Percentiles rank a stretch among this genome's conserved stretches.
These are phyloP conservation scores for Pteruthius melanotis DNA, from an alignment of 2,113 vertebrate species.

Conservation along the genomic window DNA sequence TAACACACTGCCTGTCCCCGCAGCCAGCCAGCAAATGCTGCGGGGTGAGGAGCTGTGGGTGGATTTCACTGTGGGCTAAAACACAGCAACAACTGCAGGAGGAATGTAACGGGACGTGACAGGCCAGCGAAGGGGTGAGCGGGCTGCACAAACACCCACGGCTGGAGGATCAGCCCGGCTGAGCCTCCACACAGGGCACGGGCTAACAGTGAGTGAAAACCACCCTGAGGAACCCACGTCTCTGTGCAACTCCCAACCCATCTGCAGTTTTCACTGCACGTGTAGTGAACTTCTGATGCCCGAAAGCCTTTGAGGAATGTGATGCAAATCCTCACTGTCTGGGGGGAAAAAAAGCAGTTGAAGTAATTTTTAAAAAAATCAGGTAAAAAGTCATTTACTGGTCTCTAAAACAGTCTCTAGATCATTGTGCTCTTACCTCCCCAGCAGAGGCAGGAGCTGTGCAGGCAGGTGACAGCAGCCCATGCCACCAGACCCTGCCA, in stretches of 20 bases:
- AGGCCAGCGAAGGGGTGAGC: background rate
- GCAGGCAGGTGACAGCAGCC: background rate
- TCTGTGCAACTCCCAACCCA: background rate
- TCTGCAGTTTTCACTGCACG: rapidly evolving
- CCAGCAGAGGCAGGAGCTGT: background rate
- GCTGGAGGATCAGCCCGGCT: background rate
- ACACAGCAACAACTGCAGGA: background rate
- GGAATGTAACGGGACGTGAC: background rate
- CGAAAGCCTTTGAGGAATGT: background rate
- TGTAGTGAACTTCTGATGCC: background rate
- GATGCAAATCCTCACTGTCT: background rate
- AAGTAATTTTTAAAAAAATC: background rate
- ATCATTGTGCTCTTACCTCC: background rate
- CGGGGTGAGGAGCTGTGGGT: background rate
- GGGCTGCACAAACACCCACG: background rate
- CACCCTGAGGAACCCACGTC: background rate
- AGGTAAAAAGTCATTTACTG: background rate
- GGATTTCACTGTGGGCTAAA: background rate
- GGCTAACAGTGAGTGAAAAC: background rate
- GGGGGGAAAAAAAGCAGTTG: too few relatives aligned
- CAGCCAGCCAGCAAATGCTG: background rate
- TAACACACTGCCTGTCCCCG: background rate
- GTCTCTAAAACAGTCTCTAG: background rate
- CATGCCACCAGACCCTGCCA: rapidly evolving
- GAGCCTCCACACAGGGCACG: background rate